Percentiles rank a stretch among this genome's conserved stretches.
These are phyloP conservation scores for Antennarius striatus DNA, from an alignment of 2,113 vertebrate genomes.

Conservation along the genomic window DNA sequence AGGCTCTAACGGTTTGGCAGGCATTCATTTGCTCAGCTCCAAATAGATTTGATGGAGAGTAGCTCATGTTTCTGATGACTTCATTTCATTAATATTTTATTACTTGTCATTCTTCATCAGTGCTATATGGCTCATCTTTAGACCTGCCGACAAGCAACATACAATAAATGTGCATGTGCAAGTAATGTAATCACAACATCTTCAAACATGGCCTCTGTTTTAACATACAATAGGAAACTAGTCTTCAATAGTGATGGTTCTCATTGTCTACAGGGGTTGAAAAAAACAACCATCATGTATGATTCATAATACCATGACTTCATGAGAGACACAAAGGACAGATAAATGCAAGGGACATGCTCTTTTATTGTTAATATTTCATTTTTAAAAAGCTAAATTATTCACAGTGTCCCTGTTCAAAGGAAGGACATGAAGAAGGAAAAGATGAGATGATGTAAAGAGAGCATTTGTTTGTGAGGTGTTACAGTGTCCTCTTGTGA, in stretches of 20 bases:
- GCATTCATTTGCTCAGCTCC: conserved; percentile 33
- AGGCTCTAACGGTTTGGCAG: conserved; percentile 22
- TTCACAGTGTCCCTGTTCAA: conserved; percentile 54
- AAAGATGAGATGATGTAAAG: conserved; percentile 23
- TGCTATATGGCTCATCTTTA: neutral
- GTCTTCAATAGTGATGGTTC: conserved; percentile 23
- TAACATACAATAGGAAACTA: neutral
- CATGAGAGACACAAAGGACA: conserved; percentile 32
- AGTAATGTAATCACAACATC: no score
- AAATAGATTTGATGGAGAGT: conserved; percentile 41
- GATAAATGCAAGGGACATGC: conserved; percentile 54
- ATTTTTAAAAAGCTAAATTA: conserved; percentile 64
- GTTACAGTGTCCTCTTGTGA: conserved; percentile 5
- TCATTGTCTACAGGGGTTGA: conserved; percentile 43
- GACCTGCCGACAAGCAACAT: no score
- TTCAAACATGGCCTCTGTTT: no score
- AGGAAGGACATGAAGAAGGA: conserved; percentile 45
- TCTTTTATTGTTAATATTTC: conserved; percentile 68
- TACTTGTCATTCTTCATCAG: conserved; percentile 25
- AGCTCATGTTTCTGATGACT: conserved; percentile 60
- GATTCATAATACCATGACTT: conserved; percentile 60
- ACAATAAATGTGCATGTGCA: no score
- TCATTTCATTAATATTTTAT: conserved; percentile 27
- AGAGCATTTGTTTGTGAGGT: conserved; percentile 23
- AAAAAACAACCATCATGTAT: conserved; percentile 49